Conservation (phyloP, 1,140 invertebrate genomes). For the Chymomyza costata region DNA sequence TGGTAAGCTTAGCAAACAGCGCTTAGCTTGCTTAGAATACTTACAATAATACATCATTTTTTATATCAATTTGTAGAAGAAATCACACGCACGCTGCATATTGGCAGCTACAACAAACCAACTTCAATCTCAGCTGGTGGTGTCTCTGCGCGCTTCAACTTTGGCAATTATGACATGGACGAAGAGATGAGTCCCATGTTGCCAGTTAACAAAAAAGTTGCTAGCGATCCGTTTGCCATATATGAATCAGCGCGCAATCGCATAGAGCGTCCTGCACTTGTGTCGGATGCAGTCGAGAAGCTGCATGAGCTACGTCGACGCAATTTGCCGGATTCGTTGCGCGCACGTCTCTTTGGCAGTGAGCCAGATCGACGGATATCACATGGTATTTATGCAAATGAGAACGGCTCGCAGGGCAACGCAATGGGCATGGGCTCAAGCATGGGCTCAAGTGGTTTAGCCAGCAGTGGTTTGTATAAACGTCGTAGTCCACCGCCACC, state of each 20-base stretch:
- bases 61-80: constrained; percentile 47
- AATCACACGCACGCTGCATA: constrained; percentile 36
- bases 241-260: constrained; percentile 61
- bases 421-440: constrained; percentile 28
- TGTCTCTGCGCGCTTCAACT: neutral
- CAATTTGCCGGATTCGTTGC: constrained; percentile 65
- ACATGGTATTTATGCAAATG: constrained; percentile 76
- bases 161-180: constrained; percentile 33
- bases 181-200: constrained; percentile 34
- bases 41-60: neutral
- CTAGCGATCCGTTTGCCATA: constrained; percentile 59
- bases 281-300: constrained; percentile 26
- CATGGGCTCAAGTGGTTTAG: constrained; percentile 1
- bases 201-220: constrained; percentile 8
- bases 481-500: constrained; percentile 67
- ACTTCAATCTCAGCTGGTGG: constrained; percentile 8
- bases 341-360: constrained; percentile 55
- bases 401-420: constrained; percentile 50
- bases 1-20: constrained; percentile 37
- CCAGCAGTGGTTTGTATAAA: constrained; percentile 46
- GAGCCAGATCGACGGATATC: constrained; percentile 75
- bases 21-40: neutral
- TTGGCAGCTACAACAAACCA: constrained; percentile 39
- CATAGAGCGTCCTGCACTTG: constrained; percentile 38
- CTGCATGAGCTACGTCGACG: constrained; percentile 46